A percentile compares a stretch with the other conserved stretches of the same genome.
These are phyloP conservation scores for Morinoia aosen DNA, from an alignment of 2,888 invertebrate species.

Conservation along the genomic window DNA sequence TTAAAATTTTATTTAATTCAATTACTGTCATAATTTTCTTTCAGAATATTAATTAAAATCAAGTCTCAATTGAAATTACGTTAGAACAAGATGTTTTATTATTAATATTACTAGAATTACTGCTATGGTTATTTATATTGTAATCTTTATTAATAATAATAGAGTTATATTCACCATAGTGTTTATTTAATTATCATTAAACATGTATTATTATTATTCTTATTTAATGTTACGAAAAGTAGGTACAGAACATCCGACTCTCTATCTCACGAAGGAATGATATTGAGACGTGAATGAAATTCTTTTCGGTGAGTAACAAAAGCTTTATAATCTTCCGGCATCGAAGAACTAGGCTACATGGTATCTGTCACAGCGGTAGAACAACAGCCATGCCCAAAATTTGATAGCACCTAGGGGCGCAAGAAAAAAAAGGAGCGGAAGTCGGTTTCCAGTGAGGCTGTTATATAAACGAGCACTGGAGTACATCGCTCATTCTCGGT, in stretches of 20 bases:
- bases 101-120: no score
- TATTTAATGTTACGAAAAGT: background rate
- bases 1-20: no score
- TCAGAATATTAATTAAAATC: no score
- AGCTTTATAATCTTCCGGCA: background rate
- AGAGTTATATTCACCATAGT: no score
- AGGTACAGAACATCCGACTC: background rate
- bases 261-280: background rate
- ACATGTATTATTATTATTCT: no score
- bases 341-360: background rate
- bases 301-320: background rate
- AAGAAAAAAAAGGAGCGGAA: slow-evolving; percentile 32
- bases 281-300: background rate
- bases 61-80: no score
- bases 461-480: background rate
- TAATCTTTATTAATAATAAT: no score
- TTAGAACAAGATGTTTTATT: no score
- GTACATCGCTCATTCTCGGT: background rate
- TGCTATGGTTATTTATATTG: no score
- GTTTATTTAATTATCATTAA: no score
- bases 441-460: background rate
- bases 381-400: background rate
- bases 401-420: background rate
- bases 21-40: no score
- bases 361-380: background rate